These are phyloP conservation scores for Ophion costatus DNA, from an alignment of 2,888 invertebrate genomes.

Conservation along the genomic window DNA sequence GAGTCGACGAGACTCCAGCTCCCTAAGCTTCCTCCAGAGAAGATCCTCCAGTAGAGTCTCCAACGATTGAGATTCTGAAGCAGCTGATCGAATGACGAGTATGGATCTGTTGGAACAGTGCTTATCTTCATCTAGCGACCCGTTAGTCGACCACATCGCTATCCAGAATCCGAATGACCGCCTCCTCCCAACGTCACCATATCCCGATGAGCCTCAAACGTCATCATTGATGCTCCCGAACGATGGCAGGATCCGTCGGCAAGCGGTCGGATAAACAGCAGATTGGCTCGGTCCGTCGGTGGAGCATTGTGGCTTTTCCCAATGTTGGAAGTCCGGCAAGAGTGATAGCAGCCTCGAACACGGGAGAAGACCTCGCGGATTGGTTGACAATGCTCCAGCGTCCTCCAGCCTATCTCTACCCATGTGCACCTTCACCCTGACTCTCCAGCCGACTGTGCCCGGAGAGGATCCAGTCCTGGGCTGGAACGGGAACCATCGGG, in stretches of 20 bases:
- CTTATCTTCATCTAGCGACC: no score
- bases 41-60: neutral
- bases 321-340: neutral
- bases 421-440: neutral
- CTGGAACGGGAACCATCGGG: constrained; percentile 61
- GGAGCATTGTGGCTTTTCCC: neutral
- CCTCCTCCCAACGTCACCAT: neutral
- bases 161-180: neutral
- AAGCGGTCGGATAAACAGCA: neutral
- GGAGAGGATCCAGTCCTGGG: constrained; percentile 8
- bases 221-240: neutral
- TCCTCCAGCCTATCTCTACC: neutral
- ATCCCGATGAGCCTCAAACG: no score
- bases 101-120: neutral
- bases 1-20: constrained; percentile 18
- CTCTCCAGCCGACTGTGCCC: neutral
- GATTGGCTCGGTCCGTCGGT: neutral
- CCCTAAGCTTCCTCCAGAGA: neutral
- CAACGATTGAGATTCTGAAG: neutral
- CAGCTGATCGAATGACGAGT: neutral
- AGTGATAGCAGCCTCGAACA: neutral
- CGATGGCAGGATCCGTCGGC: neutral
- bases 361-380: neutral
- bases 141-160: neutral
- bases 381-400: neutral